Percentiles rank a stretch among this genome's conserved stretches.
Evolutionary conservation across 2,113 vertebrate species (phyloP).

Genomic region (Zonotrichia leucophrys): DNA sequence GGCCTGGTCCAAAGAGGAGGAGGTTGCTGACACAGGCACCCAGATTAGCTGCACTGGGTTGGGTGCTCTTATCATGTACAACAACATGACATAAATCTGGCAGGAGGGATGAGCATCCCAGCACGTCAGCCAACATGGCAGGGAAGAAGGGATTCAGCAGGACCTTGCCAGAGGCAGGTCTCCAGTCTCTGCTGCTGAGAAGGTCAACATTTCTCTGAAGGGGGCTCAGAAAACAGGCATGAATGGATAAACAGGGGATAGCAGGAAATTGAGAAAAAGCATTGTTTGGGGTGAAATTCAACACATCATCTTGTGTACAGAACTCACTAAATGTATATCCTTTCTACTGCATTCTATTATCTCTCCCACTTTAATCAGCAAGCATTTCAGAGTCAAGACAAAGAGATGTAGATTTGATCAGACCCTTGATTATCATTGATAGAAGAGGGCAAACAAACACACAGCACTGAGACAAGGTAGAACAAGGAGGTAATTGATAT

Average conservation of each 20-base stretch:
- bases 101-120: neutral
- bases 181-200: neutral
- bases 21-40: neutral
- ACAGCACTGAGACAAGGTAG: neutral
- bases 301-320: neutral
- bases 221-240: neutral
- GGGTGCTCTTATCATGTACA: rapidly evolving
- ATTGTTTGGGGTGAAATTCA: neutral
- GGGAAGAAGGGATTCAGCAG: neutral
- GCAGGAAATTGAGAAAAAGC: neutral
- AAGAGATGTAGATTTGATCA: conserved; percentile 1
- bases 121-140: neutral
- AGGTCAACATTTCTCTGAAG: neutral
- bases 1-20: neutral
- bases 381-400: neutral
- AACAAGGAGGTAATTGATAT: neutral
- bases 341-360: neutral
- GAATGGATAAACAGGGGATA: neutral
- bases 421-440: neutral
- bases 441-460: conserved; percentile 1
- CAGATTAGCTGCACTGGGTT: neutral
- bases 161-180: neutral
- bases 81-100: neutral
- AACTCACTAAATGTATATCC: neutral
- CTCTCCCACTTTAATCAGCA: neutral